Evolutionary conservation across 2,113 vertebrate genomes (phyloP).

Genomic region (Oryzias melastigma): DNA sequence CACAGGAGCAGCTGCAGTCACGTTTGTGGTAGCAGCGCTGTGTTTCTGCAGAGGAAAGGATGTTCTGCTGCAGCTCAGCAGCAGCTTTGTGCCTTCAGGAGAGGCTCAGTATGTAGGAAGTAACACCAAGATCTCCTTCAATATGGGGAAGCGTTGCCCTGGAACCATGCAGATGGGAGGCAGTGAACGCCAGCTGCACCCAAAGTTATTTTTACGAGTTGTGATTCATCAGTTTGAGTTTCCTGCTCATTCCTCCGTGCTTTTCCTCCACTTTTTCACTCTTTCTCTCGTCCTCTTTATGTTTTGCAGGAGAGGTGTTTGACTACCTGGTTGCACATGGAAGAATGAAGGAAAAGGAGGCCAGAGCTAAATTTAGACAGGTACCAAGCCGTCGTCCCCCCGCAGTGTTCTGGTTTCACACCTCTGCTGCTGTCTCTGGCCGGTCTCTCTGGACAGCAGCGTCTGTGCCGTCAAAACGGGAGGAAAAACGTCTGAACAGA

Average conservation of each 20-base stretch:
- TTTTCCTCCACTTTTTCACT: not conserved
- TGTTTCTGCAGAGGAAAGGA: constrained; percentile 9
- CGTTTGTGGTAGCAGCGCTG: constrained; percentile 32
- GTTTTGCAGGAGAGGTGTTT: constrained; percentile 91
- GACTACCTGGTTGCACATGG: constrained; percentile 99
- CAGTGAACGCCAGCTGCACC: constrained; percentile 28
- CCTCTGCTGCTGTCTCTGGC: constrained; percentile 41
- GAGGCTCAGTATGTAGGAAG: constrained; percentile 25
- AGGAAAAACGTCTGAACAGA: constrained; percentile 13
- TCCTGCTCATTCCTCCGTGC: not conserved
- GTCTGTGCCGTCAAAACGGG: constrained; percentile 8
- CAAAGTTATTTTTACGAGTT: constrained; percentile 28
- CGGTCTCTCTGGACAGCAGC: constrained; percentile 3
- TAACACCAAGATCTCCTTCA: not conserved
- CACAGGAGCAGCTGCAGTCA: constrained; percentile 31
- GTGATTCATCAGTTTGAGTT: constrained; percentile 1
- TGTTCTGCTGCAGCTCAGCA: constrained; percentile 17
- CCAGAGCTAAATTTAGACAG: constrained; percentile 99
- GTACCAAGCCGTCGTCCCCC: constrained; percentile 72
- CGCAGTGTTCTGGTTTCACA: constrained; percentile 62
- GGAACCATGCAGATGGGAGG: constrained; percentile 41
- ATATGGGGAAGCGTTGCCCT: constrained; percentile 28
- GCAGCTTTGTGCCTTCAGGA: constrained; percentile 50
- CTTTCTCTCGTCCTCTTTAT: constrained; percentile 1
- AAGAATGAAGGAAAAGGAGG: constrained; percentile 99